Conservation (phyloP, 2,797 vertebrate species). For the Lates japonicus region DNA sequence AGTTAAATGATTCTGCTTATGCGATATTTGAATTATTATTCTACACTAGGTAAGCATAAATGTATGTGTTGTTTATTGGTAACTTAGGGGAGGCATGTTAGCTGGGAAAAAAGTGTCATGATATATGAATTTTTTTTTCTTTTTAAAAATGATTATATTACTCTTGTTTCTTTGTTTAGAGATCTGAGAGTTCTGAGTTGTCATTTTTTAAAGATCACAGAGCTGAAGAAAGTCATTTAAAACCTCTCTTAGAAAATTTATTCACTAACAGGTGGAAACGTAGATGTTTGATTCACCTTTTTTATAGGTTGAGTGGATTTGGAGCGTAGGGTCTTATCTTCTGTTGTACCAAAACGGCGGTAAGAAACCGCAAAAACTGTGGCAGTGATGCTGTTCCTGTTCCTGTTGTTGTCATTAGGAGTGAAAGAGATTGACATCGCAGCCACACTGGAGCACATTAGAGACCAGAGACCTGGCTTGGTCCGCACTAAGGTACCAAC, state of each 20-base stretch:
- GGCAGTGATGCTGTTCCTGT: conserved; percentile 5
- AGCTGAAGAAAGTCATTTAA: neutral
- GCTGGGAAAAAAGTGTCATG: neutral
- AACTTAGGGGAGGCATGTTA: neutral
- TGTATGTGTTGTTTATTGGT: neutral
- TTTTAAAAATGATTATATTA: neutral
- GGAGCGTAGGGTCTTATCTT: neutral
- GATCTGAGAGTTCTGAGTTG: neutral
- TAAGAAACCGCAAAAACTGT: neutral
- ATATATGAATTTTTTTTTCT: neutral
- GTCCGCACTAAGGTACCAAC: conserved; percentile 94
- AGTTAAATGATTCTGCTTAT: neutral
- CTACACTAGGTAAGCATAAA: neutral
- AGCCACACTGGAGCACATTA: conserved; percentile 95
- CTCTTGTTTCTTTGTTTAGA: neutral
- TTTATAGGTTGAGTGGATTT: neutral
- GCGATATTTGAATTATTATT: conserved; percentile 9
- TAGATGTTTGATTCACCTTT: neutral
- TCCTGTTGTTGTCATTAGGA: conserved; percentile 80
- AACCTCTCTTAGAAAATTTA: neutral
- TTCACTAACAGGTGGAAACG: neutral
- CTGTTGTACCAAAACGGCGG: no score
- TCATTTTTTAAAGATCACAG: neutral
- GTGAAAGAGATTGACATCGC: conserved; percentile 99
- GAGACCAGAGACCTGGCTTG: conserved; percentile 95